These are phyloP conservation scores for Microcebus jonahi DNA, from an alignment of 2,113 vertebrate species.

Conservation along the genomic window DNA sequence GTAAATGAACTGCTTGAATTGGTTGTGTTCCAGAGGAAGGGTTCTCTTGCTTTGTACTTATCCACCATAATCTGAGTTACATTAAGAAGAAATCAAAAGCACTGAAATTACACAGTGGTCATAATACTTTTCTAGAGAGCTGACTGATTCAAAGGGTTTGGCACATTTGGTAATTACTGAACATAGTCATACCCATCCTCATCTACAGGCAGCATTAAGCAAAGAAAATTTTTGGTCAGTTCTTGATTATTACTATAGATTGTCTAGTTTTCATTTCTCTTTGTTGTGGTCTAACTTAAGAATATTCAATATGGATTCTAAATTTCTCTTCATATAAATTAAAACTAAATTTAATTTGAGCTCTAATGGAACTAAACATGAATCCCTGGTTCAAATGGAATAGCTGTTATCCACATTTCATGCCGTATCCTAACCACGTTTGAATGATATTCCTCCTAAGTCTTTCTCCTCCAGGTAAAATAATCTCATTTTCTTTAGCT, in stretches of 20 bases:
- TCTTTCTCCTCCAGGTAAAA: neutral
- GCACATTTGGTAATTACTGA: neutral
- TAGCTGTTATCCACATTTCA: neutral
- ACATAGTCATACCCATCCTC: neutral
- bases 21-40: neutral
- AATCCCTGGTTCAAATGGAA: neutral
- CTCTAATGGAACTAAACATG: neutral
- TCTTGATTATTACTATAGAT: neutral
- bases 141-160: neutral
- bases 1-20: neutral
- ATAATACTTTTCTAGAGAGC: neutral
- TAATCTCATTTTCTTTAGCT: neutral
- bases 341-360: conserved; percentile 2
- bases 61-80: neutral
- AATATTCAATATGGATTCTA: neutral
- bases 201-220: neutral
- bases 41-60: neutral
- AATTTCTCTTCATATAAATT: neutral
- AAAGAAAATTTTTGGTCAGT: neutral
- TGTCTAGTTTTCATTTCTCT: neutral
- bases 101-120: no score
- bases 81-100: neutral
- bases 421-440: neutral
- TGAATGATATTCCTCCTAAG: neutral
- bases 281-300: conserved; percentile 18